Evolutionary conservation across 2,113 vertebrate genomes (phyloP), one percentile per base, ranked within the genome.

Genomic region (Ceuthmochares aereus): DNA sequence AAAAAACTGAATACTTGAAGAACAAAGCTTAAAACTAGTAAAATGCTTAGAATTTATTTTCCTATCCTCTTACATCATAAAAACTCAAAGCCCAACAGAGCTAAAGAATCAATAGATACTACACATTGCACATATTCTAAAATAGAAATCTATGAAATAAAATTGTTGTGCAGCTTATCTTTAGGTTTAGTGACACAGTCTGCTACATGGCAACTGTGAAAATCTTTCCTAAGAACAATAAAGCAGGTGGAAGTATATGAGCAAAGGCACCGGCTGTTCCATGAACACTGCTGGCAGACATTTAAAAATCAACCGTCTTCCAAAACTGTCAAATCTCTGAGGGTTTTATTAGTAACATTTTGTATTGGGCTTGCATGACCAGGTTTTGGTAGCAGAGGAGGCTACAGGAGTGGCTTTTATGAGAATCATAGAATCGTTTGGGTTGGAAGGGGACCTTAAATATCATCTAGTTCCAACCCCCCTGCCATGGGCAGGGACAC

Each of bases 1-100:
- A 86, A 95, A 96, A 94, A 67, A 74, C 32, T 68, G n/a, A 90
- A 77, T 20, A 47, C 23, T 84, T 67, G 22, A 90, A 75, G 73
- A 90, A 60, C 30, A 86, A 69, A 94, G 25, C 7, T 55, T 70
- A 59, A 86, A 94, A 86, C 32, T 52, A 63, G 67, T 75, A 56
- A 10, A 42, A 92, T 23, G 9, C 13, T 92, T 34, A 81, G 30
- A 77, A 64, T 93, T 93, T 81, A 72, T 92, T 93, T 92, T 84
- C 68, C 36, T 68, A 14, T 74, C 40, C 4, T 22, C 10, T 26
- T 60, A 59, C 15, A 68, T 59, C 52, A n/a, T 91, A 93, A 91
- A 79, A 23, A 7, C 67, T 60, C 55, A 92, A 84, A 90, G 27
- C 52, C 67, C 18, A 81, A 36, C n/a, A 68, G 16, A 81, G 27